These are phyloP conservation scores for Pristionchus arcanus DNA, from an alignment of 2,888 invertebrate species.

Conservation along the genomic window DNA sequence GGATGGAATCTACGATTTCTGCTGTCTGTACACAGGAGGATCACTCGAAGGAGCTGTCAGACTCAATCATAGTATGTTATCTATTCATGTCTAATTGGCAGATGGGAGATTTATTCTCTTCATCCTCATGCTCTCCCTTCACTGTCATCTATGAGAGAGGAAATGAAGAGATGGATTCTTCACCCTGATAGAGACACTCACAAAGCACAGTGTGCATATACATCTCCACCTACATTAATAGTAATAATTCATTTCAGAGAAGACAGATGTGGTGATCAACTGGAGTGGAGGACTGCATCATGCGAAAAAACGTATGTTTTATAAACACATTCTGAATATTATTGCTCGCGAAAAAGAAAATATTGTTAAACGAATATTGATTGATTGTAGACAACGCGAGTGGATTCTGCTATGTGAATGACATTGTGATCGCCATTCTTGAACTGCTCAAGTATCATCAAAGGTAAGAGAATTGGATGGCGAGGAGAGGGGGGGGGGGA, in stretches of 20 bases:
- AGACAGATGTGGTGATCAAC: conserved; percentile 93
- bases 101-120: too few relatives aligned
- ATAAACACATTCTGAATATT: not conserved
- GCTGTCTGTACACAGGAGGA: conserved; percentile 96
- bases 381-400: conserved; percentile 84
- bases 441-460: conserved; percentile 87
- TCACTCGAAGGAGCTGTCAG: conserved; percentile 97
- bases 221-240: not conserved
- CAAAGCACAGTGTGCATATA: conserved; percentile 86
- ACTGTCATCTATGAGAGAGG: too few relatives aligned
- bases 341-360: too few relatives aligned
- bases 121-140: too few relatives aligned
- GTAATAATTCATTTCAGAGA: conserved; percentile 42
- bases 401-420: conserved; percentile 99
- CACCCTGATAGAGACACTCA: not conserved
- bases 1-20: conserved; percentile 98
- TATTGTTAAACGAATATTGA: too few relatives aligned
- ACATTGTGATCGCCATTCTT: conserved; percentile 96
- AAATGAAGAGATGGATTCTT: not conserved
- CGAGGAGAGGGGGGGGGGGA: not conserved
- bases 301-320: conserved; percentile 88
- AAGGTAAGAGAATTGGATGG: conserved; percentile 59
- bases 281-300: conserved; percentile 99
- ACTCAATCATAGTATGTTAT: conserved; percentile 87
- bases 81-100: not conserved